Conservation (phyloP, 2,113 vertebrate species). For the Dromas ardeola region DNA sequence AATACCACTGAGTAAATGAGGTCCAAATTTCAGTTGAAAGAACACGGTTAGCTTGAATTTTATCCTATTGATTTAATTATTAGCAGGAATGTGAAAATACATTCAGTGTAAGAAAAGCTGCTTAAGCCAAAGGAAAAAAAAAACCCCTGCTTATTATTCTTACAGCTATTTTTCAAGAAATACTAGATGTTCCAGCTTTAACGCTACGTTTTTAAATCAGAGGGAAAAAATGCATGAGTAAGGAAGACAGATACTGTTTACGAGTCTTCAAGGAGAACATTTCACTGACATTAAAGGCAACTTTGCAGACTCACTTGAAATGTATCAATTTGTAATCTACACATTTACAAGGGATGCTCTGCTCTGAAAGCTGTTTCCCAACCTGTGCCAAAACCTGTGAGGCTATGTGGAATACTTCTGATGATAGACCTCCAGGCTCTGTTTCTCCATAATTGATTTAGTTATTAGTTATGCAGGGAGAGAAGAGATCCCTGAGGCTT, state of each 20-base stretch:
- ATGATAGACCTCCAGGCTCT: conserved; percentile 34
- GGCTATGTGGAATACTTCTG: not conserved
- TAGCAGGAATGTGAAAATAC: conserved; percentile 30
- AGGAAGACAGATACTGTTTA: not conserved
- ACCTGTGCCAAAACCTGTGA: conserved; percentile 41
- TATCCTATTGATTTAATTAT: conserved; percentile 29
- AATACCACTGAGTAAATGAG: not conserved
- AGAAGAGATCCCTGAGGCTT: conserved; percentile 55
- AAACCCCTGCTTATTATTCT: not conserved
- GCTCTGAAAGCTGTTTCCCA: conserved; percentile 60
- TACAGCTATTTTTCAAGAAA: not conserved
- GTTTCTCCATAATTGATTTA: conserved; percentile 38
- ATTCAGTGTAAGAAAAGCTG: conserved; percentile 27
- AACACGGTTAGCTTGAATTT: conserved; percentile 11
- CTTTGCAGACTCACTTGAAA: conserved; percentile 11
- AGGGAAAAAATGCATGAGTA: not conserved
- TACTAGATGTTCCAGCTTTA: conserved; percentile 1
- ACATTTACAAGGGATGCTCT: conserved; percentile 21
- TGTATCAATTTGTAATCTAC: conserved; percentile 5
- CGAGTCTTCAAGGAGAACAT: not conserved
- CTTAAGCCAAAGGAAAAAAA: not conserved
- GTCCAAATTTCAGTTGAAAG: not conserved
- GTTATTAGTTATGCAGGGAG: conserved; percentile 27
- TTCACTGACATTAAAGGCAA: conserved; percentile 18
- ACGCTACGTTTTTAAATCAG: not conserved